Evolutionary conservation across 2,113 vertebrate genomes (phyloP).

Genomic region (Clarias magur): DNA sequence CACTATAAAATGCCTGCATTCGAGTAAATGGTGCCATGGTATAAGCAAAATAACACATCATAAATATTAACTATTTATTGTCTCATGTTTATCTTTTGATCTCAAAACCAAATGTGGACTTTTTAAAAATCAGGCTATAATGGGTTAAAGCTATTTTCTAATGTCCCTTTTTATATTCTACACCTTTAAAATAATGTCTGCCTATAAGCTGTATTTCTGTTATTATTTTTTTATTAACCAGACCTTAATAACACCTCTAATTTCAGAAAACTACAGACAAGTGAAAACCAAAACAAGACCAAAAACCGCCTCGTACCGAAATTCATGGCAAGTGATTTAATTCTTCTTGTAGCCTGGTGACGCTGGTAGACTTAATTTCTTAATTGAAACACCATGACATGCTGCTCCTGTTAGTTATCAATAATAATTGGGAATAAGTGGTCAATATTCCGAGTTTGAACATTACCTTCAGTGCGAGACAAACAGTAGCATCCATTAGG

Average conservation of each 20-base stretch:
- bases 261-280: neutral
- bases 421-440: neutral
- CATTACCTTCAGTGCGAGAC: neutral
- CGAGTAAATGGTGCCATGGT: no score
- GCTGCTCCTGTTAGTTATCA: constrained; percentile 18
- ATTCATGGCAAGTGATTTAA: neutral
- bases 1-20: no score
- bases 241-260: neutral
- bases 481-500: constrained; percentile 14
- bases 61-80: no score
- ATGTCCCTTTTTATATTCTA: neutral
- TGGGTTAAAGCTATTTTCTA: neutral
- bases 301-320: neutral
- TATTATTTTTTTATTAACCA: neutral
- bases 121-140: no score
- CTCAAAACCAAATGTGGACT: no score
- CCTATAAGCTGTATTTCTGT: neutral
- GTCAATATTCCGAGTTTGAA: constrained; percentile 23
- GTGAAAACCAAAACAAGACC: neutral
- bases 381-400: neutral
- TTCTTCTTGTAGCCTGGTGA: no score
- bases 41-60: no score
- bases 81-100: no score
- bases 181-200: neutral
- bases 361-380: constrained; percentile 1